A percentile compares a stretch with the other conserved stretches of the same genome.
Conservation (phyloP, 2,113 vertebrate genomes). For the Eptesicus fuscus region DNA sequence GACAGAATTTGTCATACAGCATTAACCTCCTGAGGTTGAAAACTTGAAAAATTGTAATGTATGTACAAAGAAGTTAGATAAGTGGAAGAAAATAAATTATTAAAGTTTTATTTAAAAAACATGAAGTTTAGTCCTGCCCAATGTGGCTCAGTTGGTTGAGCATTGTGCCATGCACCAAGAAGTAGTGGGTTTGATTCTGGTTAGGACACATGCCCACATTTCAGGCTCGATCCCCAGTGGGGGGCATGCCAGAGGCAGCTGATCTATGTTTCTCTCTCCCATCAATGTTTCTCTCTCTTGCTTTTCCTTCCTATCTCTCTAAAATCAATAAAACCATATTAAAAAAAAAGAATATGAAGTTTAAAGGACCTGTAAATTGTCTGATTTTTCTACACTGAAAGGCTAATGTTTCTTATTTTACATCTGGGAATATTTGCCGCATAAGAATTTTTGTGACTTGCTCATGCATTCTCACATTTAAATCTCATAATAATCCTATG, state of each 20-base stretch:
- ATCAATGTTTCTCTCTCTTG: too few species aligned
- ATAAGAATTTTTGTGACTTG: background rate
- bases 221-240: too few species aligned
- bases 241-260: too few species aligned
- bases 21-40: conserved; percentile 28
- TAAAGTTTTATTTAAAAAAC: background rate
- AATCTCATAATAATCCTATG: background rate
- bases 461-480: background rate
- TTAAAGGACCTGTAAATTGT: background rate
- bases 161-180: too few species aligned
- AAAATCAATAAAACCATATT: background rate
- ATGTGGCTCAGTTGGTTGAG: too few species aligned
- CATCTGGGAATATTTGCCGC: background rate
- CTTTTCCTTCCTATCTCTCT: too few species aligned
- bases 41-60: background rate
- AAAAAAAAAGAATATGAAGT: background rate
- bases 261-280: too few species aligned
- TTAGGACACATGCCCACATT: too few species aligned
- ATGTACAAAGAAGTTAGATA: conserved; percentile 21
- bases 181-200: too few species aligned
- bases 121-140: background rate
- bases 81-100: background rate
- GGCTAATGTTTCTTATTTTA: background rate
- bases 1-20: background rate
- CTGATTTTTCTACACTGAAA: background rate